phyloP scores from a whole-genome alignment of 2,888 invertebrate species.

The Diadromus collaris region DNA sequence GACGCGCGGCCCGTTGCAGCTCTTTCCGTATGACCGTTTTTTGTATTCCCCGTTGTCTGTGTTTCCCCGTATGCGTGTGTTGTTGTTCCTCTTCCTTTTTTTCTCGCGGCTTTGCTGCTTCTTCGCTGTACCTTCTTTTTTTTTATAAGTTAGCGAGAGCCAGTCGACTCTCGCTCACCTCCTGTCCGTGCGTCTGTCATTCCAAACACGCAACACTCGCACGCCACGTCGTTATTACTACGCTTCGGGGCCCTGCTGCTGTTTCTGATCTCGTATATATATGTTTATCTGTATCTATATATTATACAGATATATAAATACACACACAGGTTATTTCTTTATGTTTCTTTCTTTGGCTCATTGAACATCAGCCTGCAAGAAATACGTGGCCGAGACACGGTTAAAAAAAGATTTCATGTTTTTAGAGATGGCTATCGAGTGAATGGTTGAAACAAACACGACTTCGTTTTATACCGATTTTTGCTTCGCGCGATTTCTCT shows the following conservation, averaged over 20 bases:
- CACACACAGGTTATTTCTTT: slow-evolving; percentile 16
- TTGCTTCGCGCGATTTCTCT: neutral
- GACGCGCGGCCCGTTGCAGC: slow-evolving; percentile 13
- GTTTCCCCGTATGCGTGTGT: neutral
- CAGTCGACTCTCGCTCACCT: slow-evolving; percentile 72
- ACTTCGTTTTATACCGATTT: neutral
- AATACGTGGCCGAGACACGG: neutral
- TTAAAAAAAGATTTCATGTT: neutral
- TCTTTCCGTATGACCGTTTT: slow-evolving; percentile 26
- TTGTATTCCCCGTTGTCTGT: neutral
- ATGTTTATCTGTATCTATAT: neutral
- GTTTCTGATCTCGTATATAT: slow-evolving; percentile 42
- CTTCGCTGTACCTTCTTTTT: slow-evolving; percentile 19
- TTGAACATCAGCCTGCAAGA: slow-evolving; percentile 35
- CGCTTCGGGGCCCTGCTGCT: slow-evolving; percentile 66
- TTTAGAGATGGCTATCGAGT: slow-evolving; percentile 24
- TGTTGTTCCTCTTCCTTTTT: slow-evolving; percentile 18
- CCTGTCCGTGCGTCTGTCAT: slow-evolving; percentile 77
- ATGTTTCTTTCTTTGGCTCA: slow-evolving; percentile 54
- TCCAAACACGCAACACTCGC: slow-evolving; percentile 76
- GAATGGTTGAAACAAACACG: slow-evolving; percentile 23
- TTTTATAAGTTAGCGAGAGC: slow-evolving; percentile 32
- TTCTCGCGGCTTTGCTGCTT: slow-evolving; percentile 9
- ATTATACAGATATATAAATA: slow-evolving; percentile 1
- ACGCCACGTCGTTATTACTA: slow-evolving; percentile 75